Conservation (phyloP, 2,113 vertebrate genomes). For the Trogon melanurus region DNA sequence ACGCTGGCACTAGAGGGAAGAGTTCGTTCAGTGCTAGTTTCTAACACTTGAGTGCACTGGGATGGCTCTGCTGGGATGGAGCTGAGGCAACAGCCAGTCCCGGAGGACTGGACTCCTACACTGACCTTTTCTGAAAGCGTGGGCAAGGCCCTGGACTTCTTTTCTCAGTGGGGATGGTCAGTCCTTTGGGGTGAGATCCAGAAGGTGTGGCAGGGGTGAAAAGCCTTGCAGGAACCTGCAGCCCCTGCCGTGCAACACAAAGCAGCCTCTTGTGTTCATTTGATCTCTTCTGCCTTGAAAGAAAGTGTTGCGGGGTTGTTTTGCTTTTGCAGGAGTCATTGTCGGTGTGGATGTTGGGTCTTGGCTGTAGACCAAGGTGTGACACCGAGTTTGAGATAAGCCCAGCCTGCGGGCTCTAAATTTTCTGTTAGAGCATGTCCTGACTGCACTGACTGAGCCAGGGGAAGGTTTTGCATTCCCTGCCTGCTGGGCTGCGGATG, state of each 20-base stretch:
- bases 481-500: background rate
- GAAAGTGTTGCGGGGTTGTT: background rate
- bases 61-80: background rate
- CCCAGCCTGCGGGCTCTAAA: background rate
- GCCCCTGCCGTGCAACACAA: background rate
- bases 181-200: background rate
- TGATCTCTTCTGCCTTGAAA: background rate
- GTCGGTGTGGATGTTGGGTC: background rate
- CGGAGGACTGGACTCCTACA: background rate
- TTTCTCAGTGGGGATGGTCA: background rate
- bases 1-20: background rate
- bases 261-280: background rate
- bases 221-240: background rate
- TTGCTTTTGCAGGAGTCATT: background rate
- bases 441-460: rapidly evolving
- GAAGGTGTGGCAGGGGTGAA: background rate
- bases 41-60: background rate
- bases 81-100: background rate
- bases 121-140: background rate
- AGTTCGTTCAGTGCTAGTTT: background rate
- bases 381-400: background rate
- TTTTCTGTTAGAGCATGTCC: background rate
- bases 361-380: background rate
- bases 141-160: background rate
- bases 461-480: background rate